Evolutionary conservation across 2,113 vertebrate genomes (phyloP), one percentile per base, ranked within the genome.

Genomic region (Cyrtonyx montezumae): DNA sequence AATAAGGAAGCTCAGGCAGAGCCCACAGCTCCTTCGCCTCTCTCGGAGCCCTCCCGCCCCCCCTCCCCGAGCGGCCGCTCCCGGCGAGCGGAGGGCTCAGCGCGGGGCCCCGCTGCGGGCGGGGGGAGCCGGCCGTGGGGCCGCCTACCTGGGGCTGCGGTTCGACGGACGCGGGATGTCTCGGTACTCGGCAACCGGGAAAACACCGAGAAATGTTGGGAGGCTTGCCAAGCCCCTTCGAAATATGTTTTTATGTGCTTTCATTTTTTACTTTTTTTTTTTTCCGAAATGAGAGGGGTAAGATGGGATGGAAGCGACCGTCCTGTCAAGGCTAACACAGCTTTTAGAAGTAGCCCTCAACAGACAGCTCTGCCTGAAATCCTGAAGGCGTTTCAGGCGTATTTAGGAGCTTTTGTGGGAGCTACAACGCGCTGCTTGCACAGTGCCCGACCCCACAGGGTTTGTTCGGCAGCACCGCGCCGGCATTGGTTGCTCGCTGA

Each of bases 131-230:
- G 14, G 62, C 58, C 61, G 36, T 4, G 1, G 55, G 8, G 68
- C 2, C 2, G 6, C 22, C 73, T 14, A 37, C 36, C 30, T 28
- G 12, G 34, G 61, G 45, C 51, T 30, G 51, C 26, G 15, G 26
- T 53, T 53, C 26, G 15, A 17, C 15, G 26, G 51, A 26, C 8
- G 14, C 26, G 51, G 51, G 51, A 26, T 9, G 51, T 9, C 26
- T 53, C 51, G 14, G 82, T 76, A 73, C 76, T 56, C 55, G 67
- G 10, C 46, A 15, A 32, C 28, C 9, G 37, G 28, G 12, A 49
- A 68, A 92, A 94, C 18, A 84, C n/a, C 21, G 18, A 82, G 62
- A 87, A 89, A 87, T 82, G 3, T 2, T 91, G 87, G 84, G 87
- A 95, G 48, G 40, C 9, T 8, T 26, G 37, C 87, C 89, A 92